Conservation (phyloP, 53 echinoderm and acorn worm genomes). For the Pentamera pediparva region DNA sequence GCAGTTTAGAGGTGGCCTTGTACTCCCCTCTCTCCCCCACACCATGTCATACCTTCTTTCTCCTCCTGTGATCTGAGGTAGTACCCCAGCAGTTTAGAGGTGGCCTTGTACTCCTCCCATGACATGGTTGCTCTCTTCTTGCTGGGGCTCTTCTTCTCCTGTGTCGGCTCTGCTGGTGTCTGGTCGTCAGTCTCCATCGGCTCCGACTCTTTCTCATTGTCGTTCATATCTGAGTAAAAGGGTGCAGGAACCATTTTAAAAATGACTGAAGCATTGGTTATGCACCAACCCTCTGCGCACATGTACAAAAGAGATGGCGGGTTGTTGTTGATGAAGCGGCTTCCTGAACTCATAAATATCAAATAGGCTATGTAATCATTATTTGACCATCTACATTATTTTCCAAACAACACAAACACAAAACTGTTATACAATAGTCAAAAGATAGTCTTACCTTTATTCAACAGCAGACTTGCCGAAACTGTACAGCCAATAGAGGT, state of each 20-base stretch:
- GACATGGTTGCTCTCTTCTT: conserved; percentile 78
- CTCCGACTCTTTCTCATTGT: conserved; percentile 50
- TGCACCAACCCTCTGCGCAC: no score
- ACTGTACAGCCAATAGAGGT: no score
- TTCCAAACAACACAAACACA: no score
- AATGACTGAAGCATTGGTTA: no score
- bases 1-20: background rate
- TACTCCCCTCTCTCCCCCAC: background rate
- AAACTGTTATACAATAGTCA: no score
- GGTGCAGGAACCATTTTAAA: background rate
- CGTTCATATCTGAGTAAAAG: conserved; percentile 41
- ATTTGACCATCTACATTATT: no score
- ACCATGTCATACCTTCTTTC: conserved; percentile 62
- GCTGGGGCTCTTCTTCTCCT: conserved; percentile 34
- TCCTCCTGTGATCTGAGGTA: conserved; percentile 90
- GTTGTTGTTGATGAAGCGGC: background rate
- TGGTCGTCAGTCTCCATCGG: conserved; percentile 76
- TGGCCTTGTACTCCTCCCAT: conserved; percentile 84
- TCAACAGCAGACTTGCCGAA: no score
- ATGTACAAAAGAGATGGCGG: background rate
- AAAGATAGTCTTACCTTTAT: no score
- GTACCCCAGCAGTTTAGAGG: conserved; percentile 68
- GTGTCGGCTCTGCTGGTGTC: conserved; percentile 44
- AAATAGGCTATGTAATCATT: background rate
- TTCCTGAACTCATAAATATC: background rate